phyloP scores from a whole-genome alignment of 1,140 invertebrate genomes.

The Diabrotica virgifera region DNA sequence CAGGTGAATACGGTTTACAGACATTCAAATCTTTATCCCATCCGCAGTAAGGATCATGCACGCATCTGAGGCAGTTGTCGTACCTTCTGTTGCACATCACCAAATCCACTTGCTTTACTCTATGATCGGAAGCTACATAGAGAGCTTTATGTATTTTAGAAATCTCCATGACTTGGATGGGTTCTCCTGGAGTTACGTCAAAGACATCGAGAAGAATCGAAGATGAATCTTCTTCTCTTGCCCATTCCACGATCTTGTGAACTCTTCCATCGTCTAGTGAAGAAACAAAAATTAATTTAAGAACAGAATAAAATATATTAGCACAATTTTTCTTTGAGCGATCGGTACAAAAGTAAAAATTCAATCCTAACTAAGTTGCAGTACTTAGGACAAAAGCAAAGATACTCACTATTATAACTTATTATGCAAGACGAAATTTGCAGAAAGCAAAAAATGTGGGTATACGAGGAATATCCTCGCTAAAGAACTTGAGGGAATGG shows the following conservation, averaged over 20 bases:
- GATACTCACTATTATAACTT: too few relatives aligned
- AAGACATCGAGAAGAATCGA: constrained; percentile 75
- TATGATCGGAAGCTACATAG: constrained; percentile 72
- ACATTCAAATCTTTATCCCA: constrained; percentile 75
- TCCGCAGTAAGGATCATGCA: constrained; percentile 78
- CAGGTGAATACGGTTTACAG: constrained; percentile 68
- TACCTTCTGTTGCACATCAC: constrained; percentile 69
- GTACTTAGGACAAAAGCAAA: too few relatives aligned
- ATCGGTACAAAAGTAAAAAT: too few relatives aligned
- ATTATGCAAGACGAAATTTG: too few relatives aligned
- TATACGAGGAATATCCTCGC: too few relatives aligned
- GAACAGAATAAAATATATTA: too few relatives aligned
- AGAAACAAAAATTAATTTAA: constrained; percentile 22
- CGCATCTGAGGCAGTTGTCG: constrained; percentile 75
- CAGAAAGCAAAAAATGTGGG: too few relatives aligned
- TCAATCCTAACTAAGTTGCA: too few relatives aligned
- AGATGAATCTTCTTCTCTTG: constrained; percentile 57
- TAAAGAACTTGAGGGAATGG: too few relatives aligned
- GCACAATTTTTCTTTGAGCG: too few relatives aligned
- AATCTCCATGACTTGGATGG: constrained; percentile 71
- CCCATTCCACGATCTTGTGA: constrained; percentile 80
- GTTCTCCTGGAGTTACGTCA: constrained; percentile 68
- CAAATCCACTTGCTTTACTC: constrained; percentile 72
- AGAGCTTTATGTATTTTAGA: constrained; percentile 69
- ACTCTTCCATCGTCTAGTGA: constrained; percentile 65